These are phyloP conservation scores for Craterocephalus amniculus DNA, from an alignment of 2,797 vertebrate species.

Conservation along the genomic window DNA sequence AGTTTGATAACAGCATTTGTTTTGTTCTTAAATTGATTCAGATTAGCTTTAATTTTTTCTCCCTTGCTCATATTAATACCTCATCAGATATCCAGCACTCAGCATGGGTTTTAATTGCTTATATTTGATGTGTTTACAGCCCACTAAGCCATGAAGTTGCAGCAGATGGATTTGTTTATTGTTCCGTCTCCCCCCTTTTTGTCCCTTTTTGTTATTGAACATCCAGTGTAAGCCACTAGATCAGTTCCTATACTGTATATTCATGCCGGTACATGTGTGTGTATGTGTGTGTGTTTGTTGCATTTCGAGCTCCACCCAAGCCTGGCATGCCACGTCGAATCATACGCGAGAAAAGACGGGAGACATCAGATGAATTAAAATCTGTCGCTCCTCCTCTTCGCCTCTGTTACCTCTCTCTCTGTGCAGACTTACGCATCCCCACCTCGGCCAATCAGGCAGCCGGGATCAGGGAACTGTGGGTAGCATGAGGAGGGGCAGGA, in stretches of 20 bases:
- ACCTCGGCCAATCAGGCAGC: constrained; percentile 67
- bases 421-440: constrained; percentile 52
- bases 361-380: constrained; percentile 80
- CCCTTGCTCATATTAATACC: neutral
- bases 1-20: too few species aligned
- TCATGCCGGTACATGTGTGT: constrained; percentile 9
- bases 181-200: constrained; percentile 34
- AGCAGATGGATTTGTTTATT: constrained; percentile 15
- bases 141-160: constrained; percentile 2
- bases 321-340: constrained; percentile 56
- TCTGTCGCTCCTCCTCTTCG: constrained; percentile 62
- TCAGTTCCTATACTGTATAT: constrained; percentile 31
- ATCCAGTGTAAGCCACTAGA: constrained; percentile 27
- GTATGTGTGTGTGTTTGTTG: constrained; percentile 16
- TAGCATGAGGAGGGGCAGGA: constrained; percentile 59
- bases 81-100: neutral
- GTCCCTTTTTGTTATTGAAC: constrained; percentile 39
- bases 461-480: constrained; percentile 7
- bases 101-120: neutral
- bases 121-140: constrained; percentile 3
- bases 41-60: neutral
- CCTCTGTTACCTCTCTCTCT: constrained; percentile 29
- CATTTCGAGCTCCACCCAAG: constrained; percentile 48
- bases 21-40: too few species aligned
- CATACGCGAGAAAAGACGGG: constrained; percentile 57